phyloP scores from a whole-genome alignment of 2,888 invertebrate species.

The Netelia inedita region DNA sequence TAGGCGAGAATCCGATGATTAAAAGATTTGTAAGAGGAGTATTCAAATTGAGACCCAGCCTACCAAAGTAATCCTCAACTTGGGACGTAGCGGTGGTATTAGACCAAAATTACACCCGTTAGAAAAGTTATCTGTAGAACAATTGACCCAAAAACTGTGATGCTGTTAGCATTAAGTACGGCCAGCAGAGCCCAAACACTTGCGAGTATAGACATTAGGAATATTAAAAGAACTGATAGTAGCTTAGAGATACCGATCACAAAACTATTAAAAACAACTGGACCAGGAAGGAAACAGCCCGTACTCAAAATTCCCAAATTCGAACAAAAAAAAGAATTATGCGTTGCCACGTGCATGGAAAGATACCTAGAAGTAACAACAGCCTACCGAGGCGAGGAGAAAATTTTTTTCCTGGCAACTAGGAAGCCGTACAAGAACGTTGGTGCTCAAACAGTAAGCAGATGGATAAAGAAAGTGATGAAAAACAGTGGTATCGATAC shows the following conservation, averaged over 20 bases:
- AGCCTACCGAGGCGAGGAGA: not conserved
- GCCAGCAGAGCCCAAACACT: slow-evolving; percentile 27
- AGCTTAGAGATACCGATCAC: slow-evolving; percentile 11
- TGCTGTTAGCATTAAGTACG: slow-evolving; percentile 34
- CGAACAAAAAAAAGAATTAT: not conserved
- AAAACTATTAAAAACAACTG: slow-evolving; percentile 9
- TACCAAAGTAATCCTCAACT: slow-evolving; percentile 47
- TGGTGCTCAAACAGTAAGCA: slow-evolving; percentile 2
- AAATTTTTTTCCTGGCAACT: slow-evolving; percentile 9
- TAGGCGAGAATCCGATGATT: slow-evolving; percentile 6
- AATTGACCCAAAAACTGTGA: not conserved
- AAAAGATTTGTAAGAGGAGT: slow-evolving; percentile 47
- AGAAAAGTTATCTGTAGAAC: not conserved
- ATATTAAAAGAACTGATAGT: not conserved
- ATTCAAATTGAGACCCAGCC: slow-evolving; percentile 39
- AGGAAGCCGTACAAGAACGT: slow-evolving; percentile 9
- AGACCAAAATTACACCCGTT: too few relatives aligned
- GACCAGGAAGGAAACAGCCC: slow-evolving; percentile 6
- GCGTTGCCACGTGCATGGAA: not conserved
- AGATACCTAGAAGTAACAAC: not conserved
- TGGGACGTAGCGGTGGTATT: slow-evolving; percentile 32
- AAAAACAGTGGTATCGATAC: slow-evolving; percentile 8
- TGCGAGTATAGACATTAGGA: slow-evolving; percentile 13
- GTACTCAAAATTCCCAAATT: not conserved
- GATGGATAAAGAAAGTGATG: slow-evolving; percentile 15